Base-by-base conservation (phyloP, 1,140 invertebrate genomes). In the Drosophila baimaii region DNA sequence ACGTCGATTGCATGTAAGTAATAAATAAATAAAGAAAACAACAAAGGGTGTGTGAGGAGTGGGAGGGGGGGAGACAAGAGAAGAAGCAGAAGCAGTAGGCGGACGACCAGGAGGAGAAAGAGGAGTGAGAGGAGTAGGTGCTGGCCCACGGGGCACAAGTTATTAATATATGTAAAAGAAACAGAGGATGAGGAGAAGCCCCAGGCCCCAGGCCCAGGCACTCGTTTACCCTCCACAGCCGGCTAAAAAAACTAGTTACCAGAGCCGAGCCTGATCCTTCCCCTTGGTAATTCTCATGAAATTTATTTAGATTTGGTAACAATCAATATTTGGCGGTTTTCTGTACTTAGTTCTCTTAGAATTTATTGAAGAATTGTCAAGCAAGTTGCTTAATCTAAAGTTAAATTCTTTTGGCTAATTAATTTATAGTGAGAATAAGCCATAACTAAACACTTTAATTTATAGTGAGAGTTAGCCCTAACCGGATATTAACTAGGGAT, bases 1-100 rank as follows among this genome's bases (percentile, higher is more conserved):
- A 73, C 82, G 64, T 72, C 72, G 44, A 43, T 80, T 64, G 65
- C 83, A 83, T 70, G 83, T 88, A 70, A 88, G 83, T 88, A 43
- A 17, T 9, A 73, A 51, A 25, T 9, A 25, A 65, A 62, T 33
- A 21, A 65, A 12, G 21, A 15, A 41, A 58, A 33, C 19, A 37
- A 37, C 61, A 41, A 59, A 27, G 35, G 55, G 35, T 41, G 25
- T 27, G 21, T 27, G 15, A 27, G 55, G 21, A 15, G 12, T 7
- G 2, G 17, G 7, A 6, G 33, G 21, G 27, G 44, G 17, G 31
- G 31, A 29, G 2, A 7, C 23, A 10, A 21, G 17, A 39, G 37
- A 47, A 47, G 46, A 15, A 7, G n/a, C 27, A 19, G 25, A 15
- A 5, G 35, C 35, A 15, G 35, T n/a, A 33, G 37, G 31, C 9